Base-by-base conservation (phyloP, 2,888 invertebrate species). In the Drosophila lutescens region DNA sequence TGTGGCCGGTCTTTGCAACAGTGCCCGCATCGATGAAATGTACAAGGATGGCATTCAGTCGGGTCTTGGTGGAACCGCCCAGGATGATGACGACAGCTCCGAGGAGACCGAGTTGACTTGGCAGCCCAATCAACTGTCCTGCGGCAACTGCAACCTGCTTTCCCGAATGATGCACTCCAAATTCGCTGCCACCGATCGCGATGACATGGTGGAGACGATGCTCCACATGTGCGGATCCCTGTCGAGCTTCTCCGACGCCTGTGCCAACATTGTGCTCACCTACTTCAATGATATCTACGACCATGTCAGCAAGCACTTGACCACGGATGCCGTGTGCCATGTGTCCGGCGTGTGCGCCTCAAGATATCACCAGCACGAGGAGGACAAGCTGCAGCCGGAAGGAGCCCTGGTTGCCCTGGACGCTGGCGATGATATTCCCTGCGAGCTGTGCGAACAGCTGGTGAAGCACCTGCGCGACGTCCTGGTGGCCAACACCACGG, bases 1-100 rank as follows among this genome's bases (percentile, higher is more conserved):
- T 0, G 96, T 97, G 12, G 97, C 97, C 56, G 97, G 97, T 0
- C 94, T 98, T 7, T 98, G 98, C 86, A 97, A 98, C 91, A 97
- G 94, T 86, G 94, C 93, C 6, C 93, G 92, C 66, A 95, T 97
- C 57, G 96, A 97, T 88, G 91, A 93, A 56, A 89, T 96, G 77
- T 90, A 94, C 78, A 93, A 93, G 71, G 93, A 87, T 41, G 58
- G 66, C 49, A 86, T 85, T 30, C 66, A 61, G 47, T 54, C 59
- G 2, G 79, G 80, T 1, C 53, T 90, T 2, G 86, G 89, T 30
- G 90, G 86, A 8, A 76, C 80, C 0, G 53, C 86, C 0, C 66
- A 80, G 54, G 77, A 76, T 2, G 70, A 78, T 7, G 61, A 76
- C 15, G 53, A 32, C n/a, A 65, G 47, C 23, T 61, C 20, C n/a